A percentile compares a stretch with the other conserved stretches of the same genome.
These are phyloP conservation scores for Julus scanicus DNA, from an alignment of 2,888 invertebrate genomes.

Conservation along the genomic window DNA sequence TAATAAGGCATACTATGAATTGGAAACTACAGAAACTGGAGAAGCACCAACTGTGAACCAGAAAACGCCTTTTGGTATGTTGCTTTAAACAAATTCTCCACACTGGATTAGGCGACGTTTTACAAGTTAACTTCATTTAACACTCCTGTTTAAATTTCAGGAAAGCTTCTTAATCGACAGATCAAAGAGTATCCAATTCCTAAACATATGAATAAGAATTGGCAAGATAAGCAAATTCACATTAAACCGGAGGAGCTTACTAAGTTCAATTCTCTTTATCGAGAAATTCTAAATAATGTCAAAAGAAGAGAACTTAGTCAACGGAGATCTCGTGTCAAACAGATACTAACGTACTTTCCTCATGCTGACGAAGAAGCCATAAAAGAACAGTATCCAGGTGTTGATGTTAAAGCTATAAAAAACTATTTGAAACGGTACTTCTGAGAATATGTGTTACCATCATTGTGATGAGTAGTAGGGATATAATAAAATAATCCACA, in stretches of 20 bases:
- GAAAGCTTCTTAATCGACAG: conserved; percentile 72
- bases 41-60: conserved; percentile 73
- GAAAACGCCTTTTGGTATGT: conserved; percentile 56
- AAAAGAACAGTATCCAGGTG: conserved; percentile 78
- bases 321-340: not conserved
- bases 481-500: not conserved
- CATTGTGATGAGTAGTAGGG: not conserved
- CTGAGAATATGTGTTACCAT: not conserved
- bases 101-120: conserved; percentile 57
- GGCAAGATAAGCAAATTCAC: conserved; percentile 55
- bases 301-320: conserved; percentile 54
- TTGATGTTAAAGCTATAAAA: conserved; percentile 77
- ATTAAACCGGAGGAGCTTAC: conserved; percentile 16
- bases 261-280: not conserved
- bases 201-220: conserved; percentile 58
- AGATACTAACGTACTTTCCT: conserved; percentile 79
- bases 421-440: conserved; percentile 57
- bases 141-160: conserved; percentile 55
- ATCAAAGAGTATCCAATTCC: conserved; percentile 59
- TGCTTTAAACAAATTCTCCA: not conserved
- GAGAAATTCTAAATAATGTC: conserved; percentile 50
- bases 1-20: conserved; percentile 85
- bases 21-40: conserved; percentile 90
- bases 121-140: conserved; percentile 54
- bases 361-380: conserved; percentile 78